These are phyloP conservation scores for Epinephelus cyanopodus DNA, from an alignment of 2,113 vertebrate genomes.

Conservation along the genomic window DNA sequence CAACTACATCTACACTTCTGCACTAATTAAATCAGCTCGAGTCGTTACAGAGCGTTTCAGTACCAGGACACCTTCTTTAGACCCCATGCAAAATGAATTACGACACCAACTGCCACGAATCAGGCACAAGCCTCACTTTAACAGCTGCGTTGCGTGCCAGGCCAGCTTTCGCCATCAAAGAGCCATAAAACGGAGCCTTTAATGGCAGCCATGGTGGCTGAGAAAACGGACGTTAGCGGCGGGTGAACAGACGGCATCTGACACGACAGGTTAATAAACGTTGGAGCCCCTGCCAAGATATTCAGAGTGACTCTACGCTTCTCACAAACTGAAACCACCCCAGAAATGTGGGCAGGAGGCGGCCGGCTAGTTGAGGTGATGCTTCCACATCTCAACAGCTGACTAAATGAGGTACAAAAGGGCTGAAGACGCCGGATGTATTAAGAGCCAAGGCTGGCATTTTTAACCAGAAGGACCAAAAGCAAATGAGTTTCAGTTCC, in stretches of 20 bases:
- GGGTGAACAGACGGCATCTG: conserved; percentile 72
- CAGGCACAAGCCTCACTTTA: conserved; percentile 38
- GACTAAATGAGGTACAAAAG: not conserved
- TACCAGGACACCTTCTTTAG: conserved; percentile 29
- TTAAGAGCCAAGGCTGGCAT: not conserved
- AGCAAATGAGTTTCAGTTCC: not conserved
- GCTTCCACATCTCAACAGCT: not conserved
- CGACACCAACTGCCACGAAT: conserved; percentile 40
- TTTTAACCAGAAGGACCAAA: not conserved
- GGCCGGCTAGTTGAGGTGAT: conserved; percentile 4
- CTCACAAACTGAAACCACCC: conserved; percentile 9
- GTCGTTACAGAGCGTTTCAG: conserved; percentile 28
- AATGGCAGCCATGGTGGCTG: conserved; percentile 49
- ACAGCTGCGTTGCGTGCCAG: conserved; percentile 57
- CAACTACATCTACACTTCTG: not conserved
- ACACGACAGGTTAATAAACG: conserved; percentile 74
- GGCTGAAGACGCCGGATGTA: not conserved
- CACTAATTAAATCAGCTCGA: conserved; percentile 19
- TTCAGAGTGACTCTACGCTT: conserved; percentile 49
- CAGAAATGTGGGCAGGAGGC: conserved; percentile 38
- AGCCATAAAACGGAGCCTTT: conserved; percentile 65
- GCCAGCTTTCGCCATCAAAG: conserved; percentile 60
- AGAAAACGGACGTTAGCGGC: conserved; percentile 53
- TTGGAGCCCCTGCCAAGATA: conserved; percentile 60
- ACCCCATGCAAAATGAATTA: conserved; percentile 48